Evolutionary conservation across 2,113 vertebrate species (phyloP).

Genomic region (Pycnonotus jocosus): DNA sequence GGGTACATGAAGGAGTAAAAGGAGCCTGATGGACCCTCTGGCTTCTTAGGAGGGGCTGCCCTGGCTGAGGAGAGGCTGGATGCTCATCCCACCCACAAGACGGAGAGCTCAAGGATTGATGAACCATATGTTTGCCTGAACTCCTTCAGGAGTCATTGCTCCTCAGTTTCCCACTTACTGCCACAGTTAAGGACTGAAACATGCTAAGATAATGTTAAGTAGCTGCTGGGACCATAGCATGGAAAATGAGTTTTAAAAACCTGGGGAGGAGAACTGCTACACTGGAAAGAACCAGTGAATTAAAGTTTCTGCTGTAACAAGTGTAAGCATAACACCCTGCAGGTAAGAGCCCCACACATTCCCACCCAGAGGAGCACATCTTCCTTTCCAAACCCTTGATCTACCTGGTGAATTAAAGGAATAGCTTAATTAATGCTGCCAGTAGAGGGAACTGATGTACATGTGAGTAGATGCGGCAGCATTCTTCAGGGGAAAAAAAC

Average conservation of each 20-base stretch:
- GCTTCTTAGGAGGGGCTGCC: not conserved
- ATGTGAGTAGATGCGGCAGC: not conserved
- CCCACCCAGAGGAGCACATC: not conserved
- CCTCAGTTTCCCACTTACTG: not conserved
- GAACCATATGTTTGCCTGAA: not conserved
- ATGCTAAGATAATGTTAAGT: not conserved
- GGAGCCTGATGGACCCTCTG: not conserved
- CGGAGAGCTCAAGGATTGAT: not conserved
- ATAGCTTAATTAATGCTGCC: constrained; percentile 52
- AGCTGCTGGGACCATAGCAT: not conserved
- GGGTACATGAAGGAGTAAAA: not conserved
- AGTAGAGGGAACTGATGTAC: constrained; percentile 61
- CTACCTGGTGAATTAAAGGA: constrained; percentile 39
- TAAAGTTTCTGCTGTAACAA: not conserved
- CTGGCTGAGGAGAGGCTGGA: not conserved
- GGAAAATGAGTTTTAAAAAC: not conserved
- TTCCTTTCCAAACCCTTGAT: not conserved
- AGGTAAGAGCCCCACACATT: not conserved
- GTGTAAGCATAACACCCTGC: fast-evolving
- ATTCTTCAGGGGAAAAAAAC: not conserved
- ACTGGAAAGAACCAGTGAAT: not conserved
- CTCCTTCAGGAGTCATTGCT: not conserved
- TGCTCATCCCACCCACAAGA: not conserved
- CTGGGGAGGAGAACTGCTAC: not conserved
- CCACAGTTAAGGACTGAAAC: not conserved